phyloP scores from a whole-genome alignment of 2,113 vertebrate genomes.

The Sula dactylatra region DNA sequence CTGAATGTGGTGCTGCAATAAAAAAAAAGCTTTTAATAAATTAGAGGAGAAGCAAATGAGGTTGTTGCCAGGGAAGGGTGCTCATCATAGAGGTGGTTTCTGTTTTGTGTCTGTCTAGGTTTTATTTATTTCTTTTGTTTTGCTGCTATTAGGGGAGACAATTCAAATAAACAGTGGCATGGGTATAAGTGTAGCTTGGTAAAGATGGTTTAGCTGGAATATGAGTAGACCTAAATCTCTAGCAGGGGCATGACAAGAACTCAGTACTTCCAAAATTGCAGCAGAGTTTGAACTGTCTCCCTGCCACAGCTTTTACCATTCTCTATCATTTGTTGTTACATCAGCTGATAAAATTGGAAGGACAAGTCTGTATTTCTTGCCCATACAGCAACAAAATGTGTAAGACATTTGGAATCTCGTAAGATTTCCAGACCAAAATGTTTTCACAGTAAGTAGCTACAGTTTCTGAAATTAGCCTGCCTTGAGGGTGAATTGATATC shows the following conservation, averaged over 20 bases:
- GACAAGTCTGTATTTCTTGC: not conserved
- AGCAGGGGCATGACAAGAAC: not conserved
- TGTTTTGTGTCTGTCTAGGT: not conserved
- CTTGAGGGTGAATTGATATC: not conserved
- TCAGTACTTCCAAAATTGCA: not conserved
- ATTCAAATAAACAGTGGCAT: not conserved
- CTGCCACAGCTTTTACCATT: not conserved
- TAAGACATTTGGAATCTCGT: not conserved
- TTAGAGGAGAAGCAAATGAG: not conserved
- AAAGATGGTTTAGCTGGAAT: not conserved
- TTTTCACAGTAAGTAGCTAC: not conserved
- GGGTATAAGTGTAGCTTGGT: not conserved
- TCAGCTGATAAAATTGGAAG: not conserved
- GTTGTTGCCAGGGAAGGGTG: slow-evolving; percentile 8
- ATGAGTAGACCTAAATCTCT: not conserved
- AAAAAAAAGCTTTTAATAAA: not conserved
- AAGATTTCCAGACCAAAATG: not conserved
- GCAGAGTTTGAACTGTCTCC: not conserved
- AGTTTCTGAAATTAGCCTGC: not conserved
- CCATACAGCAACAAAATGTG: not conserved
- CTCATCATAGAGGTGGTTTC: not conserved
- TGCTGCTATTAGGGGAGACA: not conserved
- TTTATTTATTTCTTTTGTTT: not conserved
- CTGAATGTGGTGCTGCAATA: not conserved
- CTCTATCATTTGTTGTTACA: not conserved